Evolutionary conservation across 1,140 invertebrate species (phyloP).

Genomic region (Calephelis virginiensis): DNA sequence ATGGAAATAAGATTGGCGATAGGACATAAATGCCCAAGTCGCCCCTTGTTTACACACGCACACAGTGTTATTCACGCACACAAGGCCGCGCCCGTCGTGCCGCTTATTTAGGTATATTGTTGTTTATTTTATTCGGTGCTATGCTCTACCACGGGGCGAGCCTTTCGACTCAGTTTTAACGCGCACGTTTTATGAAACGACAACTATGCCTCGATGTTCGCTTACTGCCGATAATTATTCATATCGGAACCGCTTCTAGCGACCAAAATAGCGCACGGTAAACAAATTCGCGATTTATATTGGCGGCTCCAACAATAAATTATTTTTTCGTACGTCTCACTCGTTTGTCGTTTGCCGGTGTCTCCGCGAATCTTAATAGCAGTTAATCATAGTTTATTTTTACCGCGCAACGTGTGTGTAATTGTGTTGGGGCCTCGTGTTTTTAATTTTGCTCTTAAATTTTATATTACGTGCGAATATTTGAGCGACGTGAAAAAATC

Average conservation of each 20-base stretch:
- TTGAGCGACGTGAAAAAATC: conserved; percentile 2
- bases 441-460: conserved; percentile 44
- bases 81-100: conserved; percentile 67
- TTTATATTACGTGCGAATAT: conserved; percentile 6
- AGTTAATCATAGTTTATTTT: conserved; percentile 78
- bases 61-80: conserved; percentile 65
- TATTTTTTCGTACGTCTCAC: conserved; percentile 55
- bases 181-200: conserved; percentile 77
- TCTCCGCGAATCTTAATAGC: conserved; percentile 74
- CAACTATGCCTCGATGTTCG: conserved; percentile 76
- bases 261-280: conserved; percentile 64
- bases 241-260: conserved; percentile 64
- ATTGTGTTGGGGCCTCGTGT: conserved; percentile 67
- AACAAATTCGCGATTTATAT: conserved; percentile 67
- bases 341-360: conserved; percentile 51
- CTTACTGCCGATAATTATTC: conserved; percentile 70
- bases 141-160: conserved; percentile 76
- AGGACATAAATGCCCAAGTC: conserved; percentile 44
- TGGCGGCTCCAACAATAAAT: conserved; percentile 42
- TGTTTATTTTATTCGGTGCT: conserved; percentile 79
- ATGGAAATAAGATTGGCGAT: conserved; percentile 30
- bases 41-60: conserved; percentile 78
- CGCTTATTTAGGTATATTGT: conserved; percentile 79
- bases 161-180: conserved; percentile 79
- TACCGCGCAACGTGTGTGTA: conserved; percentile 74